Conservation (phyloP, 2,797 vertebrate genomes). For the Xyrichtys novacula region DNA sequence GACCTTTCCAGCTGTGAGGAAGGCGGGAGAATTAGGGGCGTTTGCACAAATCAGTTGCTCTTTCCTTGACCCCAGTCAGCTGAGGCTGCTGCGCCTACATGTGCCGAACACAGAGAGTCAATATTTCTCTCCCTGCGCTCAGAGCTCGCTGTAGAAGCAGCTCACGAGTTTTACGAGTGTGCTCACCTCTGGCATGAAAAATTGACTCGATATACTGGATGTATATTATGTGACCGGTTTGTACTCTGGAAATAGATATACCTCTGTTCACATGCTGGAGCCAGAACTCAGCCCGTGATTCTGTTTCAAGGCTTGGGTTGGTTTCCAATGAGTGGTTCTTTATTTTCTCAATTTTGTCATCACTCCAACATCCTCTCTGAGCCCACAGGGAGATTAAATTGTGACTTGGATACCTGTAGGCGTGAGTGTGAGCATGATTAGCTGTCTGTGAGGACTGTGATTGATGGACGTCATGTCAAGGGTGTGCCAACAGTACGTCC, state of each 20-base stretch:
- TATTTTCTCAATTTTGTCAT: too few species aligned
- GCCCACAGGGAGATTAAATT: too few species aligned
- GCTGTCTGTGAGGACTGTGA: too few species aligned
- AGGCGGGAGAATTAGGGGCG: not conserved
- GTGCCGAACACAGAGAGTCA: constrained; percentile 34
- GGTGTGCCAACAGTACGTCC: too few species aligned
- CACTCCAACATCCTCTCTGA: too few species aligned
- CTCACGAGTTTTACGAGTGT: not conserved
- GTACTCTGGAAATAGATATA: not conserved
- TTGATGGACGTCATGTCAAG: too few species aligned
- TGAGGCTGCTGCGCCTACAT: constrained; percentile 32
- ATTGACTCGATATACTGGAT: not conserved
- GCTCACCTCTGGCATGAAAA: not conserved
- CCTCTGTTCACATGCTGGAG: not conserved
- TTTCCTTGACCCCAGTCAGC: constrained; percentile 46
- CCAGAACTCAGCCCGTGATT: not conserved
- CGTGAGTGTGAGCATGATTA: too few species aligned
- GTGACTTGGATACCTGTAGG: too few species aligned
- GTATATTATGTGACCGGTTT: not conserved
- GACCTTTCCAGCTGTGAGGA: constrained; percentile 22
- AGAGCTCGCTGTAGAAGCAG: not conserved
- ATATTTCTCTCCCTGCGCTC: constrained; percentile 28
- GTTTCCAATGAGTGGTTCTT: too few species aligned
- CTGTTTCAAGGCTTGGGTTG: not conserved
- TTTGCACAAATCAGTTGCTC: constrained; percentile 37